Evolutionary conservation across 2,888 invertebrate genomes (phyloP).

Genomic region (Brassicogethes aeneus): DNA sequence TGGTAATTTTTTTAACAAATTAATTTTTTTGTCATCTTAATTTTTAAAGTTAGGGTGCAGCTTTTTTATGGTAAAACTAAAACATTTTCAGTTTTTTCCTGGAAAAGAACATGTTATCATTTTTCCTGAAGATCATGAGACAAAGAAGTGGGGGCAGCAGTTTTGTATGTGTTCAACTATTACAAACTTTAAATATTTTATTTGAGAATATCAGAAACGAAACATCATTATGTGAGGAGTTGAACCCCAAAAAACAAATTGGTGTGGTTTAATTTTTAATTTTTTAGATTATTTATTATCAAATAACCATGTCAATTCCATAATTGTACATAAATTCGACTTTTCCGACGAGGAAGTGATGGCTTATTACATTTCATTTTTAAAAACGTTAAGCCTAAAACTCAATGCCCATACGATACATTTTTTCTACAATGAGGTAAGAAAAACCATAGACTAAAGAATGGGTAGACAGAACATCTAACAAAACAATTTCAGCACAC

Average conservation of each 20-base stretch:
- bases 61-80: too few species aligned
- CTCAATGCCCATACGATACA: constrained; percentile 97
- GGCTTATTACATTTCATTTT: constrained; percentile 99
- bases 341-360: constrained; percentile 99
- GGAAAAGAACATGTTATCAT: constrained; percentile 98
- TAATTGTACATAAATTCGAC: constrained; percentile 99
- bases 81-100: constrained; percentile 89
- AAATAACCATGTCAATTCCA: constrained; percentile 99
- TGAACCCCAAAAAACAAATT: not conserved
- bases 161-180: constrained; percentile 93
- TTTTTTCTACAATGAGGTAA: constrained; percentile 98
- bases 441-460: too few species aligned
- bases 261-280: constrained; percentile 16
- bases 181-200: constrained; percentile 96
- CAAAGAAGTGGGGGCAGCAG: constrained; percentile 91
- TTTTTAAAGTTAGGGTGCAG: too few species aligned
- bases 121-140: constrained; percentile 94
- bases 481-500: constrained; percentile 62
- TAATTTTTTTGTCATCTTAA: too few species aligned
- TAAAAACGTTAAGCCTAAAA: constrained; percentile 96
- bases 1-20: too few species aligned
- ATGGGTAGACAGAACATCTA: too few species aligned
- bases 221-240: constrained; percentile 90
- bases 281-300: constrained; percentile 93
- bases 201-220: constrained; percentile 99